Evolutionary conservation across 2,888 invertebrate species (phyloP).

Genomic region (Stenodera caucasica): DNA sequence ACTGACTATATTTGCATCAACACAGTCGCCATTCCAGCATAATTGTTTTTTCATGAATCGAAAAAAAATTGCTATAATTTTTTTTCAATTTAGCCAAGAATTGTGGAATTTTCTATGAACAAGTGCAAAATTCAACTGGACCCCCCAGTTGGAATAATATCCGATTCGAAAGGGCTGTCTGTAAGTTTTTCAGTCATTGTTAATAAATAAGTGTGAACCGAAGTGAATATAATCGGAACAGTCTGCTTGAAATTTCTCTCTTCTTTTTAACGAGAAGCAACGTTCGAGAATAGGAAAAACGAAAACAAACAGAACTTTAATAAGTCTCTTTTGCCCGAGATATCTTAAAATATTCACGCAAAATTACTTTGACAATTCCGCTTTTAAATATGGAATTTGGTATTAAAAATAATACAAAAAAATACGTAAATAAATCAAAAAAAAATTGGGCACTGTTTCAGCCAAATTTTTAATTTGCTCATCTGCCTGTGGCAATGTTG

Average conservation of each 20-base stretch:
- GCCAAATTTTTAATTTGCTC: slow-evolving; percentile 37
- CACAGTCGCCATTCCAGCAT: slow-evolving; percentile 8
- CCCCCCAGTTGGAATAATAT: slow-evolving; percentile 17
- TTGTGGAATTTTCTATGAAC: slow-evolving; percentile 17
- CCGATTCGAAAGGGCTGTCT: slow-evolving; percentile 37
- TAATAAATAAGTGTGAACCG: slow-evolving; percentile 53
- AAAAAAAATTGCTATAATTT: background rate
- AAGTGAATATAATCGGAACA: slow-evolving; percentile 47
- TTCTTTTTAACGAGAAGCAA: slow-evolving; percentile 17
- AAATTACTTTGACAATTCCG: background rate
- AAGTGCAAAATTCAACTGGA: slow-evolving; percentile 25
- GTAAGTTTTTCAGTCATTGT: slow-evolving; percentile 44
- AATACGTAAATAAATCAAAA: no score
- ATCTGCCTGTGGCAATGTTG: slow-evolving; percentile 24
- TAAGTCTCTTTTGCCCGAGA: background rate
- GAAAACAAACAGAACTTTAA: background rate
- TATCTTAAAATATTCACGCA: background rate
- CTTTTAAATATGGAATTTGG: background rate
- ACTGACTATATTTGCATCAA: background rate
- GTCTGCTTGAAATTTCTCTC: slow-evolving; percentile 39
- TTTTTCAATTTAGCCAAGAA: background rate
- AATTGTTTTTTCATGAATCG: background rate
- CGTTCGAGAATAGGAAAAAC: slow-evolving; percentile 21
- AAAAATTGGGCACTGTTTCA: no score
- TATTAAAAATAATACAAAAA: background rate